phyloP scores from a whole-genome alignment of 2,797 vertebrate genomes.

The Eutrigla gurnardus region DNA sequence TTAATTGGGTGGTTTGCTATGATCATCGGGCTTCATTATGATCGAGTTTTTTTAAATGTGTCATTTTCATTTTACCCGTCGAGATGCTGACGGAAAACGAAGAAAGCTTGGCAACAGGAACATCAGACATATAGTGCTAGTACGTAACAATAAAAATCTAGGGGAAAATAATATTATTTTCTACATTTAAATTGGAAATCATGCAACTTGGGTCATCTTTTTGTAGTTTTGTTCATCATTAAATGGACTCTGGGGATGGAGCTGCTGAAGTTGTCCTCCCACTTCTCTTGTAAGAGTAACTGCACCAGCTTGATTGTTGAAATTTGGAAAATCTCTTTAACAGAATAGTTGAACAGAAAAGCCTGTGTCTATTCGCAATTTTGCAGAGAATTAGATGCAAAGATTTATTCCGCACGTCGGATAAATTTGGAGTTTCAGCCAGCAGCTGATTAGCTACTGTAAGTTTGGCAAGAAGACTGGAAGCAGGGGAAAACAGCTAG shows the following conservation, averaged over 20 bases:
- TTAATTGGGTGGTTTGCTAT: constrained; percentile 12
- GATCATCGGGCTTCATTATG: neutral
- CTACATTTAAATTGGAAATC: too few species aligned
- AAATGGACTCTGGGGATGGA: neutral
- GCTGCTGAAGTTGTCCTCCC: neutral
- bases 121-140: neutral
- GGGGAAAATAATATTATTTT: neutral
- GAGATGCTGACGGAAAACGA: neutral
- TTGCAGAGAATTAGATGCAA: neutral
- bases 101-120: neutral
- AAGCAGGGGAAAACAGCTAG: neutral
- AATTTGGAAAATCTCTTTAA: neutral
- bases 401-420: neutral
- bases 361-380: neutral
- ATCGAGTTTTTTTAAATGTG: neutral
- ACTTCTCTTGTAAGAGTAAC: neutral
- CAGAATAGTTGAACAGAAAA: neutral
- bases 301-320: neutral
- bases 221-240: neutral
- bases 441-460: neutral
- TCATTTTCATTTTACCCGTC: neutral
- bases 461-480: neutral
- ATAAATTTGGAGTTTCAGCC: neutral
- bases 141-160: neutral
- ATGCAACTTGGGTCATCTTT: neutral